Conservation (phyloP, 1,140 invertebrate genomes). For the Leptonema lineaticorne region DNA sequence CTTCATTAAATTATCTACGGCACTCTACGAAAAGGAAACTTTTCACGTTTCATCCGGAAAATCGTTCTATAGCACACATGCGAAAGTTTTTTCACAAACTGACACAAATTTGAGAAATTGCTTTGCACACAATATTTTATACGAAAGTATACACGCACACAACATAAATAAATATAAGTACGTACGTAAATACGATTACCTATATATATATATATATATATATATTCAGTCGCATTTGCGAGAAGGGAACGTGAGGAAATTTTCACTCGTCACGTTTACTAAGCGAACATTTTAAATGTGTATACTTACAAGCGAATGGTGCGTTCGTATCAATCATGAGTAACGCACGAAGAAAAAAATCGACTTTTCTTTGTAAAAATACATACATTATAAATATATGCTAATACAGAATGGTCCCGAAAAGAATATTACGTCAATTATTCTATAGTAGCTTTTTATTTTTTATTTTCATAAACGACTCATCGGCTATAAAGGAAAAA, state of each 20-base stretch:
- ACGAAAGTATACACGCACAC: neutral
- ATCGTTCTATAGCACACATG: neutral
- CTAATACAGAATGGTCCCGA: too few species aligned
- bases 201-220: neutral
- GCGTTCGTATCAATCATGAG: neutral
- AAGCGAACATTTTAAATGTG: neutral
- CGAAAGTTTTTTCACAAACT: neutral
- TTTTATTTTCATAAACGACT: too few species aligned
- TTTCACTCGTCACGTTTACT: neutral
- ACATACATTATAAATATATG: too few species aligned
- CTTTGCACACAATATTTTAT: neutral
- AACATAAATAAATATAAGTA: neutral
- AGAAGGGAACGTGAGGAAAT: neutral
- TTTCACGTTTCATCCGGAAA: constrained; percentile 16
- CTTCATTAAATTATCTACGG: constrained; percentile 15
- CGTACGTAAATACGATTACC: neutral
- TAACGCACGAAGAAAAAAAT: neutral
- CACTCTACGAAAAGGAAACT: neutral
- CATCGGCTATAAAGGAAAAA: too few species aligned
- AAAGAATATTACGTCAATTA: too few species aligned
- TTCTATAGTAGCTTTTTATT: too few species aligned
- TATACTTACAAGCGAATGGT: neutral
- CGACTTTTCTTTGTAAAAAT: too few species aligned
- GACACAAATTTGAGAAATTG: neutral
- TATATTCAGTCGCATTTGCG: neutral